Conservation (phyloP, 2,888 invertebrate genomes). For the Ectemnius lituratus region DNA sequence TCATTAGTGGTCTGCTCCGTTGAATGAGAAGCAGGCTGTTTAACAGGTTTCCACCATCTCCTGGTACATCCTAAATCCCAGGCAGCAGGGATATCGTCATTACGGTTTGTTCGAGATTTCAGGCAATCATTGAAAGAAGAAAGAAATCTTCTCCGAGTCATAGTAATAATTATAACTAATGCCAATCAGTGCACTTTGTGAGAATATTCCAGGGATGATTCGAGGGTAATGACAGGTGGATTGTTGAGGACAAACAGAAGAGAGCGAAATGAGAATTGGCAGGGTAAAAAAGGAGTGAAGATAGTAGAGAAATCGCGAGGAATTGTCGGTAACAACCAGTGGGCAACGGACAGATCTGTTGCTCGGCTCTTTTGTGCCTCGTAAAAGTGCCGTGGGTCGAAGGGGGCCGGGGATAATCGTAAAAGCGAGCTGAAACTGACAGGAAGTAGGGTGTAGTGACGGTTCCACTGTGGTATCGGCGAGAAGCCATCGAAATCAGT, state of each 20-base stretch:
- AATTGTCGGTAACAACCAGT: conserved; percentile 69
- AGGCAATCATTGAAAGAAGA: no score
- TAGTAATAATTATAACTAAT: no score
- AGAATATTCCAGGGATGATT: no score
- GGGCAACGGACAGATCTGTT: conserved; percentile 63
- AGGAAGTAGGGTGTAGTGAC: conserved; percentile 71
- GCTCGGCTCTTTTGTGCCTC: conserved; percentile 67
- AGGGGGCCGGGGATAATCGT: conserved; percentile 64
- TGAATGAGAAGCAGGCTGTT: no score
- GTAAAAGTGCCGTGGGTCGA: conserved; percentile 67
- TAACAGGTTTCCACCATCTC: no score
- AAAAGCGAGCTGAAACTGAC: conserved; percentile 68
- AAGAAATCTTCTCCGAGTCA: no score
- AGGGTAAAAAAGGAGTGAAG: conserved; percentile 32
- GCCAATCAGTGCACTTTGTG: no score
- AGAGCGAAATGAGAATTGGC: conserved; percentile 25
- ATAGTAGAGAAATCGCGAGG: conserved; percentile 56
- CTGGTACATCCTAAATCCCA: no score
- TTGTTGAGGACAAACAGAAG: conserved; percentile 3
- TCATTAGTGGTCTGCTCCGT: conserved; percentile 32
- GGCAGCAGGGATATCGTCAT: no score
- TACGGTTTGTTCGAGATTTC: no score
- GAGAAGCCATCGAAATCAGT: conserved; percentile 72
- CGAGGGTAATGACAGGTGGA: not conserved
- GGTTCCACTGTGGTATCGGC: conserved; percentile 51